phyloP scores from a whole-genome alignment of 2,888 invertebrate genomes.

The Encarsia formosa region DNA sequence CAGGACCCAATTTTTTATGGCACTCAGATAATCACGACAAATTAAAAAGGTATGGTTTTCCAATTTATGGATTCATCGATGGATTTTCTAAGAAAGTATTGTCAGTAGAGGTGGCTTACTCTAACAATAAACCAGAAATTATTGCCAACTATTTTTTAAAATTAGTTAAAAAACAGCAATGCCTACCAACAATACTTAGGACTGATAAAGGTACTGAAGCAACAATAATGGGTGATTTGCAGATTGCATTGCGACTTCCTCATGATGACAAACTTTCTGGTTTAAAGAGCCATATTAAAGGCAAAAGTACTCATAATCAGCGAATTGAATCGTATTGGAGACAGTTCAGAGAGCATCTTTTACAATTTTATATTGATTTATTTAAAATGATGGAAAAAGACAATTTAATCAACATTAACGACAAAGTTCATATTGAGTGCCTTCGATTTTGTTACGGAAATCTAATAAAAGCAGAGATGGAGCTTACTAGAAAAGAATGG shows the following conservation, averaged over 20 bases:
- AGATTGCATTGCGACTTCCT: neutral
- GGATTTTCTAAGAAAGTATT: constrained; percentile 5
- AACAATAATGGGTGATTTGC: neutral
- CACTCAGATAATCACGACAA: constrained; percentile 8
- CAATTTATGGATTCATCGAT: constrained; percentile 7
- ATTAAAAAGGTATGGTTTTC: constrained; percentile 5
- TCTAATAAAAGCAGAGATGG: neutral
- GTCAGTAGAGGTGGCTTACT: neutral
- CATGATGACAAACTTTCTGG: neutral
- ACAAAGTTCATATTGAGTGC: neutral
- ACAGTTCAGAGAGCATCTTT: neutral
- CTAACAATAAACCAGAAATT: constrained; percentile 3
- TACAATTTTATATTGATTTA: neutral
- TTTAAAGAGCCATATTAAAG: neutral
- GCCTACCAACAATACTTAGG: constrained; percentile 4
- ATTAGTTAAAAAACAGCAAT: neutral
- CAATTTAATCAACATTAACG: neutral
- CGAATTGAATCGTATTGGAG: neutral
- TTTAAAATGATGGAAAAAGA: constrained; percentile 1
- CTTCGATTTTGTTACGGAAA: neutral
- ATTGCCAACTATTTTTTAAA: constrained; percentile 4
- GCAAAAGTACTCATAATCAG: constrained; percentile 1
- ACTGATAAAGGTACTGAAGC: constrained; percentile 5
- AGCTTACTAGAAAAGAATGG: neutral
- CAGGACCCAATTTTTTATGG: constrained; percentile 5